Percentiles rank a stretch among this genome's conserved stretches.
These are phyloP conservation scores for Hydrolagus affinis DNA, from an alignment of 2,113 vertebrate species.

Conservation along the genomic window DNA sequence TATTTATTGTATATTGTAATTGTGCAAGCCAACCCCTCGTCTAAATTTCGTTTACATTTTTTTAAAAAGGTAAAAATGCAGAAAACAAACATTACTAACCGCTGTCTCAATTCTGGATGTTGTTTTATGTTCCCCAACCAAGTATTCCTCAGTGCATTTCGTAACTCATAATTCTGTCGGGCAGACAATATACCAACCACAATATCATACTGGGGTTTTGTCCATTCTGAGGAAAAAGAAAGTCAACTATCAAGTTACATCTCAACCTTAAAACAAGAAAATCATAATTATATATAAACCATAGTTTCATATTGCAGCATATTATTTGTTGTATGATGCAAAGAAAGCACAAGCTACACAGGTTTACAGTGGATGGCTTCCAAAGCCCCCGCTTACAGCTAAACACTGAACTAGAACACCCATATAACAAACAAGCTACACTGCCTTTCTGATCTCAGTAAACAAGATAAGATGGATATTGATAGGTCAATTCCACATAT, in stretches of 20 bases:
- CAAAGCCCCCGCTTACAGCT: too few species aligned
- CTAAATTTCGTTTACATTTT: background rate
- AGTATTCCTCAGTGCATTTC: slow-evolving; percentile 76
- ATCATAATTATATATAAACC: slow-evolving; percentile 35
- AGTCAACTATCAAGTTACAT: slow-evolving; percentile 45
- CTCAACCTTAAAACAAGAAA: slow-evolving; percentile 32
- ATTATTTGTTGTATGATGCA: too few species aligned
- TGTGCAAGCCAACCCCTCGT: background rate
- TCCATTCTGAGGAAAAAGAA: slow-evolving; percentile 51
- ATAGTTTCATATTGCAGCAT: too few species aligned
- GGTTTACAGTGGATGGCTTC: too few species aligned
- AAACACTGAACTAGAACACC: too few species aligned
- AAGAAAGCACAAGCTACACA: too few species aligned
- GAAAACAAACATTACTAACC: slow-evolving; percentile 50
- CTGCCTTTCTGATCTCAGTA: too few species aligned
- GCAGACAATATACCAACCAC: slow-evolving; percentile 87
- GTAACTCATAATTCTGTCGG: slow-evolving; percentile 73
- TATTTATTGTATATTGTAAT: too few species aligned
- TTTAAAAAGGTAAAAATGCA: background rate
- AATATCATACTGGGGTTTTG: slow-evolving; percentile 62
- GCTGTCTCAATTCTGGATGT: slow-evolving; percentile 65
- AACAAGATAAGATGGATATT: too few species aligned
- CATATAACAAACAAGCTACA: too few species aligned
- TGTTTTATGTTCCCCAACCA: slow-evolving; percentile 77
- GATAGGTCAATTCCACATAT: too few species aligned